phyloP scores from a whole-genome alignment of 2,113 vertebrate genomes.

The Cyphomyrus discorhynchus region DNA sequence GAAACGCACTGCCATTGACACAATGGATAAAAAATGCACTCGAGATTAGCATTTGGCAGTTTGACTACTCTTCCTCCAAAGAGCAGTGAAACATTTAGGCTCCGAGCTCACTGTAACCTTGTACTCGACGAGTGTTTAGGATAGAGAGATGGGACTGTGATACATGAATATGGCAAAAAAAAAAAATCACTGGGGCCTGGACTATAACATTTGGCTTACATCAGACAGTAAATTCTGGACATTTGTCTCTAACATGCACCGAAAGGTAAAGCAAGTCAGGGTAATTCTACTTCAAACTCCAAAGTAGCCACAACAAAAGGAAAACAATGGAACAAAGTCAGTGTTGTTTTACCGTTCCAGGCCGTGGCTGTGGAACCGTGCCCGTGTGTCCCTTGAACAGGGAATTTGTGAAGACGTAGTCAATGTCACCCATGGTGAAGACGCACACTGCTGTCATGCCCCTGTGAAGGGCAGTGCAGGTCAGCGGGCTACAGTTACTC shows the following conservation, averaged over 20 bases:
- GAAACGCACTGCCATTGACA: slow-evolving; percentile 34
- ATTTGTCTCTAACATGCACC: background rate
- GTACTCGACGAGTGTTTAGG: background rate
- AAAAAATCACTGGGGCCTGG: background rate
- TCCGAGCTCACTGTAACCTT: background rate
- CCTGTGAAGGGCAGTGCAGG: slow-evolving; percentile 36
- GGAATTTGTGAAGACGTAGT: slow-evolving; percentile 36
- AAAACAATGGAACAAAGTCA: slow-evolving; percentile 8
- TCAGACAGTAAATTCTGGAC: background rate
- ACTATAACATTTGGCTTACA: background rate
- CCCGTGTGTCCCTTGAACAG: background rate
- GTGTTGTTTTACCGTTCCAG: slow-evolving; percentile 35
- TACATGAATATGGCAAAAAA: background rate
- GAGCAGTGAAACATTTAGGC: background rate
- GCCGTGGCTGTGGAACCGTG: rapidly evolving
- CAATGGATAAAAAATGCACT: background rate
- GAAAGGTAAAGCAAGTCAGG: background rate
- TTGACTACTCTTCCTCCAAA: background rate
- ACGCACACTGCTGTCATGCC: slow-evolving; percentile 56
- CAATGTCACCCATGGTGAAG: slow-evolving; percentile 45
- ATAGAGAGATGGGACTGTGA: background rate
- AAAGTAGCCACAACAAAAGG: background rate
- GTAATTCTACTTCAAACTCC: background rate
- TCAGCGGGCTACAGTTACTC: background rate
- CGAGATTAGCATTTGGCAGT: background rate